Conservation (phyloP, 2,888 invertebrate species). For the Metopia argyrocephala region DNA sequence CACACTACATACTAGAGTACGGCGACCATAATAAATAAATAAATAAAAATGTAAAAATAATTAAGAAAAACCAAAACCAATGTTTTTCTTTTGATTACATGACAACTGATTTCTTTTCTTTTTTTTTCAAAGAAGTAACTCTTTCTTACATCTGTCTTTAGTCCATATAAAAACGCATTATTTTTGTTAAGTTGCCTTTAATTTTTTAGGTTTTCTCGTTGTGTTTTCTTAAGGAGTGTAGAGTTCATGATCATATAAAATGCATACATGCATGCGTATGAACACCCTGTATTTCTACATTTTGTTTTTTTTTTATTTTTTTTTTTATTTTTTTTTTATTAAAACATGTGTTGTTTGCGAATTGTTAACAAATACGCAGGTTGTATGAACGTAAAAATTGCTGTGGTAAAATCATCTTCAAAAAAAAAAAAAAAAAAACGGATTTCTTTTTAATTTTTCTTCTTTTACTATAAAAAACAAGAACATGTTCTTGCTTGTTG, state of each 20-base stretch:
- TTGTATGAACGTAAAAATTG: slow-evolving; percentile 30
- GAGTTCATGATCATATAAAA: slow-evolving; percentile 35
- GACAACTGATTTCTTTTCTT: too few relatives aligned
- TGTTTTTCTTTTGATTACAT: too few relatives aligned
- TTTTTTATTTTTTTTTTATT: slow-evolving; percentile 35
- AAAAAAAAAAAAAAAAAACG: background rate
- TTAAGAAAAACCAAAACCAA: too few relatives aligned
- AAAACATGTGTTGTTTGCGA: slow-evolving; percentile 61
- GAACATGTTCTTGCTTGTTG: slow-evolving; percentile 58
- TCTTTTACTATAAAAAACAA: background rate
- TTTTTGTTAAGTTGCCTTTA: slow-evolving; percentile 37
- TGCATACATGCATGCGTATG: slow-evolving; percentile 33
- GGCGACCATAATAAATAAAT: too few relatives aligned
- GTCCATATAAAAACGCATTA: slow-evolving; percentile 27
- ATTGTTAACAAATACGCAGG: slow-evolving; percentile 64
- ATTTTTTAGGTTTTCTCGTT: slow-evolving; percentile 4
- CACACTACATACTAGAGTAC: too few relatives aligned
- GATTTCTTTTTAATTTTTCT: too few relatives aligned
- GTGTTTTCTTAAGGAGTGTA: slow-evolving; percentile 2
- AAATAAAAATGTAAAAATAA: too few relatives aligned
- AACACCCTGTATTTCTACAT: slow-evolving; percentile 55
- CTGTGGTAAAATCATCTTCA: slow-evolving; percentile 14
- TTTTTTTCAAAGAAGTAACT: background rate
- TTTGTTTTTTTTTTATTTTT: background rate
- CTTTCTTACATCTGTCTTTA: background rate